Evolutionary conservation across 2,797 vertebrate species (phyloP).

Genomic region (Cynopterus sphinx): DNA sequence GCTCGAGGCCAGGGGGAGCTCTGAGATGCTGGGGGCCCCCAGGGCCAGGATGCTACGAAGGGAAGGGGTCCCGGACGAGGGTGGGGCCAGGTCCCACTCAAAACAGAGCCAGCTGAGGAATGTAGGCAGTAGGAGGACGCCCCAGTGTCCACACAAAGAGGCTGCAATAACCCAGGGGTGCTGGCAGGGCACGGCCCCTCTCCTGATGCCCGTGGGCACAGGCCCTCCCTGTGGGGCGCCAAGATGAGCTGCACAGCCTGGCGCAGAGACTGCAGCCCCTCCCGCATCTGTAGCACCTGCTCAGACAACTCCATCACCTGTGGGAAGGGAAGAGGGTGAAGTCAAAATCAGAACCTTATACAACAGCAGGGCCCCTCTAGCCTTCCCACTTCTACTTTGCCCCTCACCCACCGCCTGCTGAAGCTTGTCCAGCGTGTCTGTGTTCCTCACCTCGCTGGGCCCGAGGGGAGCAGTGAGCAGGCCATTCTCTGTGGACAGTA

Average conservation of each 20-base stretch:
- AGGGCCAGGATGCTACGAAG: constrained; percentile 77
- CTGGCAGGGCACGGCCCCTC: constrained; percentile 2
- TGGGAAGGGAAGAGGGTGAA: neutral
- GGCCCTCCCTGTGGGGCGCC: constrained; percentile 56
- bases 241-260: constrained; percentile 82
- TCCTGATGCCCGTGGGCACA: neutral
- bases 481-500: constrained; percentile 74
- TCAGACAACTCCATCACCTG: constrained; percentile 83
- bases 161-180: constrained; percentile 75
- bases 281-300: constrained; percentile 84
- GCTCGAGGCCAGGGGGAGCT: constrained; percentile 80
- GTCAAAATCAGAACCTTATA: neutral
- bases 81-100: constrained; percentile 75
- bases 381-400: neutral
- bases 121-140: constrained; percentile 77
- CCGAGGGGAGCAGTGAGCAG: constrained; percentile 76
- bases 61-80: constrained; percentile 70
- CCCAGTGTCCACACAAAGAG: constrained; percentile 81
- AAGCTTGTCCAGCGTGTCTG: constrained; percentile 82
- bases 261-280: constrained; percentile 81
- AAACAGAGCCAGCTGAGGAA: constrained; percentile 60
- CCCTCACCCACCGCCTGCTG: constrained; percentile 80
- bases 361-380: neutral
- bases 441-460: constrained; percentile 73
- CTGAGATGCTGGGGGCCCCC: constrained; percentile 81